Evolutionary conservation across 2,113 vertebrate species (phyloP).

Genomic region (Stercorarius parasiticus): DNA sequence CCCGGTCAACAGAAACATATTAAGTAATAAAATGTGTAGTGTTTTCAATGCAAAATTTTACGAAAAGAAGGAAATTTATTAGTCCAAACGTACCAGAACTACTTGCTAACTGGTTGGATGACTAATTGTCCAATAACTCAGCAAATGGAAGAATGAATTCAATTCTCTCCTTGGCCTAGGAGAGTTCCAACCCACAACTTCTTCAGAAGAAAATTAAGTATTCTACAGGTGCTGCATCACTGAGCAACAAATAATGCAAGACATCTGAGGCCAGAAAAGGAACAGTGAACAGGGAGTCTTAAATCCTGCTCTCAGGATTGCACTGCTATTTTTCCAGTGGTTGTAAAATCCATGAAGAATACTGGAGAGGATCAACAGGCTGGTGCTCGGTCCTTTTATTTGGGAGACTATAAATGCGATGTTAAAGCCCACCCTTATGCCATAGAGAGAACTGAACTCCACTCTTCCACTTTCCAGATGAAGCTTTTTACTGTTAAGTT

Average conservation of each 20-base stretch:
- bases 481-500: background rate
- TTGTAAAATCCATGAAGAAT: background rate
- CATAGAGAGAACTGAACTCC: background rate
- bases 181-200: background rate
- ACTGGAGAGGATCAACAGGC: background rate
- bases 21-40: background rate
- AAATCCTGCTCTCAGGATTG: background rate
- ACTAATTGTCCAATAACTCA: background rate
- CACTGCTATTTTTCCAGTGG: background rate
- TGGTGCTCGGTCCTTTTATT: background rate
- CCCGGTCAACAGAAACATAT: background rate
- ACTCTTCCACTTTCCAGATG: background rate
- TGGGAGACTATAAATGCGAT: background rate
- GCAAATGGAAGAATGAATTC: background rate
- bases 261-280: background rate
- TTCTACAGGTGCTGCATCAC: background rate
- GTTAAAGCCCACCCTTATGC: background rate
- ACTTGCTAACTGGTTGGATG: background rate
- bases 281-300: background rate
- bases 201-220: background rate
- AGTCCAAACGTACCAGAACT: background rate
- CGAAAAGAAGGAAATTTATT: background rate
- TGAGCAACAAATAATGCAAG: background rate
- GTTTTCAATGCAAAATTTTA: background rate
- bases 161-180: background rate